Evolutionary conservation across 2,113 vertebrate species (phyloP), one percentile per base, ranked within the genome.

Genomic region (Stomatorhinus ivindoensis): DNA sequence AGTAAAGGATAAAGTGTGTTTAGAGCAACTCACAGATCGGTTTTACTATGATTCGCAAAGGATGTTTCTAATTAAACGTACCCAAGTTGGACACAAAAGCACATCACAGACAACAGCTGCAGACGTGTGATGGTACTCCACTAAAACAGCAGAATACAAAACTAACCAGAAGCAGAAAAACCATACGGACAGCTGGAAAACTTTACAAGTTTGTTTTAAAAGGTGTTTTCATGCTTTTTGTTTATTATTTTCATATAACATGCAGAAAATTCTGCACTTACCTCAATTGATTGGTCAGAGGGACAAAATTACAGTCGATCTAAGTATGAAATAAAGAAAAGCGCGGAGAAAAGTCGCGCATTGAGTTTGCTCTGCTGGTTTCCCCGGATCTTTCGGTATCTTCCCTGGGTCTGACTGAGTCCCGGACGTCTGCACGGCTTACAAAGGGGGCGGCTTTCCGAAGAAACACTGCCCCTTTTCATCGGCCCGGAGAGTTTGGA

Each of bases 381-480:
- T 51, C 85, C 5, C 48, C 50, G 85, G 84, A 53, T 87, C 85
- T 53, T 87, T 51, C 3, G 48, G 50, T 53, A n/a, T 87, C 85
- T 87, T 47, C 85, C 53, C n/a, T 51, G 47, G 85, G 82, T 13
- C 15, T 50, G n/a, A 19, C 47, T n/a, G 10, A 50, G 46, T 51
- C 46, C 13, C 8, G 48, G 47, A 86, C 46, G 47, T 15, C 84
- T 87, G 27, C 85, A 53, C 27, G 27, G 50, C n/a, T 35, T 87
- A 27, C 27, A 35, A 86, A 51, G 85, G n/a, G 85, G 85, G 47
- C 82, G 82, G 44, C 39, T 84, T 84, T 84, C 15, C 27, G 50
- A 17, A 55, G 85, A 47, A 42, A 87, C 85, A 87, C 85, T 35
- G 4, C 85, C 48, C 35, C 85, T 51, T 80, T 87, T 87, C 85